Evolutionary conservation across 1,140 invertebrate genomes (phyloP).

Genomic region (Lucilia cuprina): DNA sequence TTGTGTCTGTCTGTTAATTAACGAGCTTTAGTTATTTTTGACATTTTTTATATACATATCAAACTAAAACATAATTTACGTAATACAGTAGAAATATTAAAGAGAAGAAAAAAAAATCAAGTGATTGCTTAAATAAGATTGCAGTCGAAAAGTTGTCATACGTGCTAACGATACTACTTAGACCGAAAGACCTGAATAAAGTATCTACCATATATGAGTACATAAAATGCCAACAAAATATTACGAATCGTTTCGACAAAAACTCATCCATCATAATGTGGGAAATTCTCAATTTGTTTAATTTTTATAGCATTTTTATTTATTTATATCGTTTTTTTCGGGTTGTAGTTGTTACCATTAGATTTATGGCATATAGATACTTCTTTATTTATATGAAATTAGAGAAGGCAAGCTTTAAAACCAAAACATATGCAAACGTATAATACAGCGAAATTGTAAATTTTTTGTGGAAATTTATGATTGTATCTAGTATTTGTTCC

Average conservation of each 20-base stretch:
- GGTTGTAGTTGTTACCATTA: not conserved
- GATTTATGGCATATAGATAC: not conserved
- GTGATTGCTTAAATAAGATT: constrained; percentile 14
- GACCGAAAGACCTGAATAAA: not conserved
- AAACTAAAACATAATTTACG: not conserved
- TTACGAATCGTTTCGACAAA: not conserved
- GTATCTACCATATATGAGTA: not conserved
- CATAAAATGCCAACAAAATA: not conserved
- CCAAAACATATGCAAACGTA: not conserved
- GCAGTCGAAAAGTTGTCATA: not conserved
- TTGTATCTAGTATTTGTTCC: too few species aligned
- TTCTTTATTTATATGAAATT: too few species aligned
- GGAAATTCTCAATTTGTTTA: constrained; percentile 9
- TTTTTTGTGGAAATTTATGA: not conserved
- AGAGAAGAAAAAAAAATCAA: not conserved
- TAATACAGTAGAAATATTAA: not conserved
- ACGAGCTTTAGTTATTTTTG: constrained; percentile 24
- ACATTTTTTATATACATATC: not conserved
- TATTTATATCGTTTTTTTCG: not conserved
- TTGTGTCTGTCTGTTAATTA: constrained; percentile 23
- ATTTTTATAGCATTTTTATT: not conserved
- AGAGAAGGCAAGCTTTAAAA: not conserved
- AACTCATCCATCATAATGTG: constrained; percentile 27
- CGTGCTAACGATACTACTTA: not conserved
- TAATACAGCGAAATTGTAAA: not conserved